These are phyloP conservation scores for Burhinus bistriatus DNA, from an alignment of 2,113 vertebrate genomes.

Conservation along the genomic window DNA sequence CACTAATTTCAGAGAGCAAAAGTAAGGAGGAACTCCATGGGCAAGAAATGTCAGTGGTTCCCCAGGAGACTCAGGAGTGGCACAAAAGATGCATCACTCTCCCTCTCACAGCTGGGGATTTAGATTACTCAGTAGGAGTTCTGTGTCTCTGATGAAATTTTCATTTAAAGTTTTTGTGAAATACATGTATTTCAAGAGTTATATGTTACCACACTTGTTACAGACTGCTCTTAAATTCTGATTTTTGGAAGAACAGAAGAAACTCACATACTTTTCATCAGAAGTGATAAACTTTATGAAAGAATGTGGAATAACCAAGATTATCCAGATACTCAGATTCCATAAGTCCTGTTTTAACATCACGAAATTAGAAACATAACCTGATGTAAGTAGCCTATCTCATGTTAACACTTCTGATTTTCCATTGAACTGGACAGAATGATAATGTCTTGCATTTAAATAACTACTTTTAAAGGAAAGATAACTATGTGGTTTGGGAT, in stretches of 20 bases:
- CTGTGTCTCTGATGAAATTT: neutral
- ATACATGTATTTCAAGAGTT: neutral
- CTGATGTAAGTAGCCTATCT: neutral
- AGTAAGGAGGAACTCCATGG: neutral
- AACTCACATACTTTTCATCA: neutral
- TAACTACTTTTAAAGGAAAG: neutral
- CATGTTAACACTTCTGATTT: neutral
- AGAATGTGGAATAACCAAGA: neutral
- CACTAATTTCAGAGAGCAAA: neutral
- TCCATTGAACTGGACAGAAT: neutral
- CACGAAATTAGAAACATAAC: neutral
- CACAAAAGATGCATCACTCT: neutral
- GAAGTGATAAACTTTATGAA: neutral
- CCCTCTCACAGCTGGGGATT: neutral
- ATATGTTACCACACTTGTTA: neutral
- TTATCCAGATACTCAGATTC: neutral
- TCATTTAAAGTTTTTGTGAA: neutral
- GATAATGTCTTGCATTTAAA: neutral
- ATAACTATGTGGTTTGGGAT: neutral
- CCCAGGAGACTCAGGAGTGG: neutral
- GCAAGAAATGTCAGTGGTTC: neutral
- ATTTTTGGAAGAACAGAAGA: neutral
- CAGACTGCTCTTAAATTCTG: neutral
- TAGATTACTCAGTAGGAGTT: neutral
- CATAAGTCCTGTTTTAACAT: neutral